Evolutionary conservation across 1,140 invertebrate species (phyloP).

Genomic region (Lerema accius): DNA sequence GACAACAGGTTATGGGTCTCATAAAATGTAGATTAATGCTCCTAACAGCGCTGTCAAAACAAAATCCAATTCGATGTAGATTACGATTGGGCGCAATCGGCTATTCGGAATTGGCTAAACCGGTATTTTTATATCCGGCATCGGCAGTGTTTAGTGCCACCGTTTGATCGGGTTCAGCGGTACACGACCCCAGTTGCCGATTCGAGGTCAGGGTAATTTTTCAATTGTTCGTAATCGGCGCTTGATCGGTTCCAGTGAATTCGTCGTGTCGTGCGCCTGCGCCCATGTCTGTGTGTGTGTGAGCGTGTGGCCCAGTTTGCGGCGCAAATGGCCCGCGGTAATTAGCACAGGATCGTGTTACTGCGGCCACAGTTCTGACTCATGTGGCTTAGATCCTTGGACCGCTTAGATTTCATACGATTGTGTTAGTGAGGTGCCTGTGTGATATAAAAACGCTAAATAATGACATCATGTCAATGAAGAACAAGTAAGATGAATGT

Average conservation of each 20-base stretch:
- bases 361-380: conserved; percentile 32
- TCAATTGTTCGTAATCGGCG: conserved; percentile 52
- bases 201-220: conserved; percentile 48
- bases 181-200: conserved; percentile 21
- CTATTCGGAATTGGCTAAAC: conserved; percentile 23
- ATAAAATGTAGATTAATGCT: conserved; percentile 17
- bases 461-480: no score
- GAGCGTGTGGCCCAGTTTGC: conserved; percentile 37
- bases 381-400: conserved; percentile 25
- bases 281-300: not conserved
- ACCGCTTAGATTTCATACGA: conserved; percentile 24
- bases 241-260: conserved; percentile 52
- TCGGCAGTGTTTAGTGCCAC: conserved; percentile 19
- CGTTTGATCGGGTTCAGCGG: conserved; percentile 16
- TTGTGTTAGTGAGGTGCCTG: no score
- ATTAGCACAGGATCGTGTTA: conserved; percentile 46
- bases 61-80: conserved; percentile 23
- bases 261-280: conserved; percentile 21
- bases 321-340: conserved; percentile 35
- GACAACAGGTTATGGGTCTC: not conserved
- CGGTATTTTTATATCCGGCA: conserved; percentile 20
- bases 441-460: no score
- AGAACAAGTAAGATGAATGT: no score
- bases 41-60: conserved; percentile 14
- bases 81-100: conserved; percentile 22